Conservation (phyloP, 2,113 vertebrate genomes). For the human (Homo sapiens) region GRCh38 chr1:191082001-191082500, state of each 20-base stretch:
- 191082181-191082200: not conserved
- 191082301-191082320: not conserved
- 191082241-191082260: too few species aligned
- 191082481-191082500: too few species aligned
- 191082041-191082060: not conserved
- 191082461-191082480: not conserved
- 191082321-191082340: not conserved
- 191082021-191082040: not conserved
- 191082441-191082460: not conserved
- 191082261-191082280: not conserved
- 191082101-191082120: not conserved
- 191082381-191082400: not conserved
- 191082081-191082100: not conserved
- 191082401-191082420: not conserved
- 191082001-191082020: not conserved
- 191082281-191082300: not conserved
- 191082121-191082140: not conserved
- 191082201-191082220: not conserved
- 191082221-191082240: not conserved
- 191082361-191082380: not conserved
- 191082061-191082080: not conserved
- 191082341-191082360: not conserved
- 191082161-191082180: not conserved
- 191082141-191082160: not conserved
- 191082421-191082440: not conserved